phyloP scores from a whole-genome alignment of 1,140 invertebrate species.

The Plectrocnemia conspersa region DNA sequence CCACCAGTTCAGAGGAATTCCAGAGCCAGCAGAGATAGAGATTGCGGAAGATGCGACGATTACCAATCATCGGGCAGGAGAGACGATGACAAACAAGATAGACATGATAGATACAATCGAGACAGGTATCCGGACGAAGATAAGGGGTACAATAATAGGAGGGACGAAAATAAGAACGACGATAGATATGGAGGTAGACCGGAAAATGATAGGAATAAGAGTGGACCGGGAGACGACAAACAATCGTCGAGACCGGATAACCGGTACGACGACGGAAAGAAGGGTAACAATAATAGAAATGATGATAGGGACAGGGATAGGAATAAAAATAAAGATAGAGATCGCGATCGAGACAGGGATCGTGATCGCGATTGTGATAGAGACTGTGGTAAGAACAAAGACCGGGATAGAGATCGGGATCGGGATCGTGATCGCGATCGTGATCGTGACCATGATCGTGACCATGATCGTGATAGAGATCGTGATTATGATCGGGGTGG shows the following conservation, averaged over 20 bases:
- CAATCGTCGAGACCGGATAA: constrained; percentile 25
- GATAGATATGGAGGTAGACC: constrained; percentile 28
- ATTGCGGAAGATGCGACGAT: constrained; percentile 30
- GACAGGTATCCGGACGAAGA: constrained; percentile 32
- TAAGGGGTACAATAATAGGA: constrained; percentile 24
- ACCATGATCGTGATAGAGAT: constrained; percentile 24
- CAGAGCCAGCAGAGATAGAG: constrained; percentile 24
- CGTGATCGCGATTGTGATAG: constrained; percentile 7
- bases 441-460: constrained; percentile 10
- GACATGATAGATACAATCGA: constrained; percentile 24
- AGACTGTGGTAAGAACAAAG: constrained; percentile 14
- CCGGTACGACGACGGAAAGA: constrained; percentile 21
- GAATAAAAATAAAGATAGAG: too few species aligned
- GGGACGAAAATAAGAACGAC: constrained; percentile 26
- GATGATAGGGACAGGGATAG: constrained; percentile 33
- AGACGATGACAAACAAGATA: constrained; percentile 17
- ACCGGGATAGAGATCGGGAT: constrained; percentile 21
- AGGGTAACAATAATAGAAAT: constrained; percentile 18
- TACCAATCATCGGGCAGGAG: constrained; percentile 24
- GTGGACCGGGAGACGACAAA: constrained; percentile 31
- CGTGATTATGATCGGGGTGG: constrained; percentile 17
- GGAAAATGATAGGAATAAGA: constrained; percentile 33
- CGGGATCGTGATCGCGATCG: constrained; percentile 14
- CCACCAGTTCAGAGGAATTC: constrained; percentile 29
- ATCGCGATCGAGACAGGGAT: constrained; percentile 28